phyloP scores from a whole-genome alignment of 2,797 vertebrate genomes.

The Peromyscus melanophrys region DNA sequence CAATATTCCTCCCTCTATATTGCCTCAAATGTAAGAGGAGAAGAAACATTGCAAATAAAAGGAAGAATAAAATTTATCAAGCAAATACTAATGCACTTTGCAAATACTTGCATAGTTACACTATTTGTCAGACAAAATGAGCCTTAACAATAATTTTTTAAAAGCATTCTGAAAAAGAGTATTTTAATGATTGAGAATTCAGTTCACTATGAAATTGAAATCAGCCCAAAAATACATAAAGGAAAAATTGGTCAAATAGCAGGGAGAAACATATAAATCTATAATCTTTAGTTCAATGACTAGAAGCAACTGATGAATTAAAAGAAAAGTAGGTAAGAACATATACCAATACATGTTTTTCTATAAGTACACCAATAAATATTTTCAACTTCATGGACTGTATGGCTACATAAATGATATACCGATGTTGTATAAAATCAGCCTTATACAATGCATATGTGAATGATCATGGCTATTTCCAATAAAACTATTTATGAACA shows the following conservation, averaged over 20 bases:
- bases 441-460: neutral
- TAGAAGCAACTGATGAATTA: neutral
- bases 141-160: neutral
- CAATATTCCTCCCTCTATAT: neutral
- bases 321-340: neutral
- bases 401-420: neutral
- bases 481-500: neutral
- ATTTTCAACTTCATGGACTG: neutral
- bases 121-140: neutral
- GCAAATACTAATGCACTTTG: neutral
- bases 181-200: neutral
- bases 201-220: neutral
- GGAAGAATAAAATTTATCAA: neutral
- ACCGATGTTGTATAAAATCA: neutral
- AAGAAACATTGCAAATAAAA: neutral
- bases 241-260: neutral
- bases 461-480: neutral
- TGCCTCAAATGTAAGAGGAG: neutral
- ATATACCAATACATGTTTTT: neutral
- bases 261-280: neutral
- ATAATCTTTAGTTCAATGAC: neutral
- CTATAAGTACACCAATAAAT: neutral
- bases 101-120: neutral
- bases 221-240: neutral
- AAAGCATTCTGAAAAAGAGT: neutral